Conservation (phyloP, 2,113 vertebrate genomes). For the Nettapus auritus region DNA sequence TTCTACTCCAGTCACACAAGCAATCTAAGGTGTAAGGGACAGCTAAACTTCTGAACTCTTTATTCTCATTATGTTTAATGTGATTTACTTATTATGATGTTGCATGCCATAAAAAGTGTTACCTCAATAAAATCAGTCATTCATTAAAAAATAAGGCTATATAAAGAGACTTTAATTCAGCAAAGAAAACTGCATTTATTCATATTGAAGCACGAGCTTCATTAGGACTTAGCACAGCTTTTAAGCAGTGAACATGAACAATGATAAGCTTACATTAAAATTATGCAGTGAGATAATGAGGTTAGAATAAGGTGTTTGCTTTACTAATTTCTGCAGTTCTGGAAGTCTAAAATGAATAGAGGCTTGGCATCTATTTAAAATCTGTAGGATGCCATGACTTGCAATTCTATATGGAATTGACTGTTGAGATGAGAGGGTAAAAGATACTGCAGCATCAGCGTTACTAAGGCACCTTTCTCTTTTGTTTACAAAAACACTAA, state of each 20-base stretch:
- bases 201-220: not conserved
- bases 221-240: not conserved
- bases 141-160: not conserved
- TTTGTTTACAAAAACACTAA: not conserved
- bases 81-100: not conserved
- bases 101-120: not conserved
- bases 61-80: not conserved
- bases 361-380: not conserved
- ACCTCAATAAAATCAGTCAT: not conserved
- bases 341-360: not conserved
- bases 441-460: not conserved
- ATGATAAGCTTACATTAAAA: not conserved
- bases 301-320: not conserved
- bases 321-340: not conserved
- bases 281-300: not conserved
- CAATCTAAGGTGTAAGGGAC: not conserved
- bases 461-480: not conserved
- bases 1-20: not conserved
- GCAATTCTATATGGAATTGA: not conserved
- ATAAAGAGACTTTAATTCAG: not conserved
- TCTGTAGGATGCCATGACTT: not conserved
- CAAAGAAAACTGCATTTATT: not conserved
- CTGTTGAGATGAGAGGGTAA: not conserved
- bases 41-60: not conserved
- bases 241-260: not conserved